Evolutionary conservation across 2,113 vertebrate species (phyloP), one percentile per base, ranked within the genome.

Genomic region (Bungarus multicinctus): DNA sequence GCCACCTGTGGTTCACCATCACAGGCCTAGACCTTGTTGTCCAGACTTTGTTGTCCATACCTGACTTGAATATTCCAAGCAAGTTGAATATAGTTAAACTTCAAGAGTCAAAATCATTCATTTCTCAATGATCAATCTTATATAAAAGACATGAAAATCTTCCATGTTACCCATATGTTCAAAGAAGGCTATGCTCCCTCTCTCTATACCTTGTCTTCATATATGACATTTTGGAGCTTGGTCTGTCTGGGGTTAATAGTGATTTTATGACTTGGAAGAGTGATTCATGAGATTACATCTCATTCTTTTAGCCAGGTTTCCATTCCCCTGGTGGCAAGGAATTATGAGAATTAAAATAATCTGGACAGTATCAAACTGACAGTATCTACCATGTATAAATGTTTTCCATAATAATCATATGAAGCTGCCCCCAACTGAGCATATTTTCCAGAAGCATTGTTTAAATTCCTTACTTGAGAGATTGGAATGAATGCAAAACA

Each of bases 401-500:
- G 6, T 87, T 50, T 27, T 52, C 23, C 47, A 50, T 87, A 87
- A 30, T 27, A 3, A 45, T 69, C 20, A 5, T 14, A 69, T 47
- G 39, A 9, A 89, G 3, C 64, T 52, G 3, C 10, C 58, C 39
- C 8, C 85, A 34, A 34, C 5, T 47, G 89, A 4, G 8, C 7
- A 45, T 55, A 60, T 34, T 0, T 11, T 64, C 54, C 25, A 30
- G 34, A 20, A 43, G 18, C 0, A 2, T 2, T 5, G 11, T 47
- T 92, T 47, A 34, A 4, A 45, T 88, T 87, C 45, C 74, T 60
- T 25, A 89, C 69, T n/a, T 16, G 0, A 34, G 69, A n/a, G 22
- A 69, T 50, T 0, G 39, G 22, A 64, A 74, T 10, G 22, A 89
- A 30, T 88, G 11, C 3, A 0, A 5, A 0, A 43, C 0, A 9